A percentile compares a stretch with the other conserved stretches of the same genome.
phyloP scores from a whole-genome alignment of 2,888 invertebrate species.

The Andrena bicolor region DNA sequence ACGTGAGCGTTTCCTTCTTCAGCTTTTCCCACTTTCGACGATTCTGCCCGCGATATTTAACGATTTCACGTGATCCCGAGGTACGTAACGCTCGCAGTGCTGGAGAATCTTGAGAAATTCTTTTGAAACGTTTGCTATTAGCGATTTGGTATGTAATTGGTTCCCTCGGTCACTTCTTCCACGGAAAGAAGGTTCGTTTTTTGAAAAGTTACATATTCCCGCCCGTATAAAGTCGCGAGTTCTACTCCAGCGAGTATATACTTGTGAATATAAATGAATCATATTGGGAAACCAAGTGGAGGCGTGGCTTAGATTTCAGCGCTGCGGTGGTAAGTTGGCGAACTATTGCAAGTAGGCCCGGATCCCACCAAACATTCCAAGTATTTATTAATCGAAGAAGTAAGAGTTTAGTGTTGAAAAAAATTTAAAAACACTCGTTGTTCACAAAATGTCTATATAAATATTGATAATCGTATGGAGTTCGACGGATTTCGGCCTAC shows the following conservation, averaged over 20 bases:
- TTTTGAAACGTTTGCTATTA: neutral
- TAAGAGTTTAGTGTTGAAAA: too few relatives aligned
- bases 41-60: slow-evolving; percentile 13
- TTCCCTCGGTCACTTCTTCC: neutral
- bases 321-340: too few relatives aligned
- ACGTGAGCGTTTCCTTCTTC: slow-evolving; percentile 45
- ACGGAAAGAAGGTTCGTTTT: slow-evolving; percentile 6
- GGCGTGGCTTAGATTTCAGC: too few relatives aligned
- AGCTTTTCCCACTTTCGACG: slow-evolving; percentile 24
- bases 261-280: slow-evolving; percentile 16
- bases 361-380: too few relatives aligned
- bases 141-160: neutral
- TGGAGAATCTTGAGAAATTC: neutral
- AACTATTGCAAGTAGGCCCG: too few relatives aligned
- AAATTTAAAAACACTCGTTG: too few relatives aligned
- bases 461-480: too few relatives aligned
- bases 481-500: too few relatives aligned
- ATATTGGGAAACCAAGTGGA: too few relatives aligned
- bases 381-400: too few relatives aligned
- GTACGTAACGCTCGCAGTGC: neutral
- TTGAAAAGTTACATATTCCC: neutral
- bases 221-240: neutral
- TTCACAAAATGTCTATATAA: too few relatives aligned
- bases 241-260: neutral
- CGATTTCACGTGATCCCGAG: slow-evolving; percentile 20